Evolutionary conservation across 30 jellyfish, hydroid and myxozoan genomes (phyloP), one percentile per base, ranked within the genome.

Genomic region (Morbakka virulenta): DNA sequence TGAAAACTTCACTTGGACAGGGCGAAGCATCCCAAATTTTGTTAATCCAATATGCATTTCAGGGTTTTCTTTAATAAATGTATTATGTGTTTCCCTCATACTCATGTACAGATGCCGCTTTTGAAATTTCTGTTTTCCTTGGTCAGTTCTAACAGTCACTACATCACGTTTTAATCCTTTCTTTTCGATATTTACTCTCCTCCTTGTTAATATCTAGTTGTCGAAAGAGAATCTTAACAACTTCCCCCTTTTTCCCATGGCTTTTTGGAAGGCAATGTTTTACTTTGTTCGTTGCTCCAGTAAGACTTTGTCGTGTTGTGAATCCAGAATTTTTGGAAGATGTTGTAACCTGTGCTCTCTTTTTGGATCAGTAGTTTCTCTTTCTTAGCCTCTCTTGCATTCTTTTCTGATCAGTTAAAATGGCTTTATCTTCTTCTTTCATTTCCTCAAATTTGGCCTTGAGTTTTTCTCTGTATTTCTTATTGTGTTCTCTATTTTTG

Each of bases 111-210:
- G 77, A 23, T 81, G 93, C 26, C 93, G 50, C 29, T 81, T 70
- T 47, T 71, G 80, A 21, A 50, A 31, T 35, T 69, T 69, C 29
- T 26, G 22, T 26, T 81, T 71, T 36, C 79, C 70, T 23, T 70
- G 31, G 53, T 81, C 26, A 41, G 32, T 25, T 61, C 87, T 69
- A 12, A 62, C 80, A 0, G 87, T 70, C 4, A 81, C 62, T 4
- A 26, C 50, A 47, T 81, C 87, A 41, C 93, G 31, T 51, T 81
- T 81, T 71, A n/a, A n/a, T n/a, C n/a, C n/a, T n/a, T n/a, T n/a
- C n/a, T n/a, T n/a, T n/a, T n/a, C n/a, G n/a, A 9, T 12, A 9
- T 47, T 47, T n/a, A 47, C n/a, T 47, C 14, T n/a, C 12, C 14
- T n/a, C n/a, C 12, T 47, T 12, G n/a, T 47, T n/a, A 9, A n/a